phyloP scores from a whole-genome alignment of 2,888 invertebrate genomes.

The Spilarctia lutea region DNA sequence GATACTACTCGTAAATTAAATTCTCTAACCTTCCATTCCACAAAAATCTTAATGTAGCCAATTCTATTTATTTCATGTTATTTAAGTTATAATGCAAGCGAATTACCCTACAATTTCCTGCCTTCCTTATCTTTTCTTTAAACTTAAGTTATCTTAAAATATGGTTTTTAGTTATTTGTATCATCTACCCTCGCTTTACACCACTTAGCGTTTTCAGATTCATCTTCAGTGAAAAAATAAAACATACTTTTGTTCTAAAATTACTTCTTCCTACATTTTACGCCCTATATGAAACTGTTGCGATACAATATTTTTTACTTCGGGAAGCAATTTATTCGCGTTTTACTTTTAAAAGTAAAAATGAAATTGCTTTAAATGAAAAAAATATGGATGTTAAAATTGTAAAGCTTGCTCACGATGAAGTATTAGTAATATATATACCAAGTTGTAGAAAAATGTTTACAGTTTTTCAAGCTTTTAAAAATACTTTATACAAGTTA shows the following conservation, averaged over 20 bases:
- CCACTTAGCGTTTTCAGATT: constrained; percentile 31
- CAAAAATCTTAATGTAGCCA: too few species aligned
- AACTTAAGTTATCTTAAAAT: not conserved
- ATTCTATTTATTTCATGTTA: too few species aligned
- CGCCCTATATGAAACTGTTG: constrained; percentile 31
- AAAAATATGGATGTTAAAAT: constrained; percentile 2
- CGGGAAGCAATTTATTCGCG: constrained; percentile 27
- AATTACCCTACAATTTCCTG: too few species aligned
- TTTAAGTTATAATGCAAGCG: too few species aligned
- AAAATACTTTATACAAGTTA: too few species aligned
- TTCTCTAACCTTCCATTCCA: too few species aligned
- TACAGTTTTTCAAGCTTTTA: too few species aligned
- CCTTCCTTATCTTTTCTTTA: too few species aligned
- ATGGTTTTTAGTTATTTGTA: not conserved
- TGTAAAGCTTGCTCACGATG: not conserved
- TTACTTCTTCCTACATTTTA: constrained; percentile 46
- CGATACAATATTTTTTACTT: constrained; percentile 35
- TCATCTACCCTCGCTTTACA: not conserved
- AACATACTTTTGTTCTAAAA: constrained; percentile 47
- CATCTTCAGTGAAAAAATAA: constrained; percentile 46
- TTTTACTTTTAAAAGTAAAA: constrained; percentile 15
- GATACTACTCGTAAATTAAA: too few species aligned
- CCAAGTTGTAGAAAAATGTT: too few species aligned
- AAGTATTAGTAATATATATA: not conserved
- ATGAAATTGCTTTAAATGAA: not conserved